Conservation (phyloP, 2,888 invertebrate genomes). For the Physocephala rufipes region DNA sequence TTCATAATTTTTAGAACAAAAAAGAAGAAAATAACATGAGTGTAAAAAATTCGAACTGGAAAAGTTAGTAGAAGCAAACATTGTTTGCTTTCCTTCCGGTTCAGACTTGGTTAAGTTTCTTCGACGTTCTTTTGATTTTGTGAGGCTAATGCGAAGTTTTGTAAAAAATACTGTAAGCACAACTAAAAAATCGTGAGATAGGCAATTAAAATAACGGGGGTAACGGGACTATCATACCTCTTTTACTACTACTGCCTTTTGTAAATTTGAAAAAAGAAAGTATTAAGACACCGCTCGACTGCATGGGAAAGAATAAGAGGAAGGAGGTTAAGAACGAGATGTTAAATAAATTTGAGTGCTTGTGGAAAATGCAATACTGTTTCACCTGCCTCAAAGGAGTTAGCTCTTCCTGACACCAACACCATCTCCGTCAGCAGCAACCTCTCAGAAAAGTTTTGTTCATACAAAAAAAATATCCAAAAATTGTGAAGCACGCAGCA, state of each 20-base stretch:
- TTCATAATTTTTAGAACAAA: too few relatives aligned
- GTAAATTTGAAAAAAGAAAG: conserved; percentile 10
- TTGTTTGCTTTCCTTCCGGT: conserved; percentile 15
- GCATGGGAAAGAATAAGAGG: conserved; percentile 25
- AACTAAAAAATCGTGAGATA: not conserved
- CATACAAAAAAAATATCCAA: too few relatives aligned
- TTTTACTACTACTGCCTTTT: too few relatives aligned
- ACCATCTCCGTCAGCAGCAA: too few relatives aligned
- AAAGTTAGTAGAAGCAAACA: conserved; percentile 30
- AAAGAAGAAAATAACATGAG: conserved; percentile 29
- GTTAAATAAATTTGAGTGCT: conserved; percentile 33
- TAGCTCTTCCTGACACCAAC: too few relatives aligned
- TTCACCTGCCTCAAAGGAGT: not conserved
- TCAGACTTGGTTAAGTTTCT: conserved; percentile 5
- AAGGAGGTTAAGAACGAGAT: too few relatives aligned
- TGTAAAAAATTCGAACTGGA: conserved; percentile 35
- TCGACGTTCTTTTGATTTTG: not conserved
- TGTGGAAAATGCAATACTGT: conserved; percentile 32
- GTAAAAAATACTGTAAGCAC: not conserved
- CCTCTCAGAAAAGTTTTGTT: too few relatives aligned
- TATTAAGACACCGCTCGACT: conserved; percentile 19
- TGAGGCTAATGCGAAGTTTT: not conserved
- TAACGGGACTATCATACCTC: too few relatives aligned
- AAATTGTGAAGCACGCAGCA: too few relatives aligned
- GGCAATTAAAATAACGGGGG: not conserved